Conservation (phyloP, 2,113 vertebrate species). For the Urocolius indicus region DNA sequence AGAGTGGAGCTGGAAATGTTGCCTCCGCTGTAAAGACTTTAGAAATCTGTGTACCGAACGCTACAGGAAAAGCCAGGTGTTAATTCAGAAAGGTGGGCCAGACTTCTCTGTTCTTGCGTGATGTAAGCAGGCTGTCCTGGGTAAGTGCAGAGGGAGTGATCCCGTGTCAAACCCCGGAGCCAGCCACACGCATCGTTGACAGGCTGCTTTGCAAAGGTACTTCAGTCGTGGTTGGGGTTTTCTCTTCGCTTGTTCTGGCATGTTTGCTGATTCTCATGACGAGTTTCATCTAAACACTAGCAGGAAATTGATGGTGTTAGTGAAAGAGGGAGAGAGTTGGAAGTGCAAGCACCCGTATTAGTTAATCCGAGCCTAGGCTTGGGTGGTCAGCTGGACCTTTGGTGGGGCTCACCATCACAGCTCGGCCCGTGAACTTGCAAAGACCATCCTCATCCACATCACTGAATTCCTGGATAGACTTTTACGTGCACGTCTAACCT, state of each 20-base stretch:
- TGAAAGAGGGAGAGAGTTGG: neutral
- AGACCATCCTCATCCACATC: neutral
- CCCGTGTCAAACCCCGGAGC: neutral
- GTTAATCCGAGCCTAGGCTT: neutral
- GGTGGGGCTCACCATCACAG: neutral
- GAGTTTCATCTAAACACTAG: neutral
- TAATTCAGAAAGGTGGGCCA: neutral
- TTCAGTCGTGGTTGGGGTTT: neutral
- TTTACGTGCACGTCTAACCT: neutral
- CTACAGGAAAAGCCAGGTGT: neutral
- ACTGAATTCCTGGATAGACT: neutral
- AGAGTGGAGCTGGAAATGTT: neutral
- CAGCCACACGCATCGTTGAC: accelerated
- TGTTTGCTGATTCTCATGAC: neutral
- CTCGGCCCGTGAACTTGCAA: neutral
- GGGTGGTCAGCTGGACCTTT: neutral
- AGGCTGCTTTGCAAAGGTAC: neutral
- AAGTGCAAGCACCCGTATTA: neutral
- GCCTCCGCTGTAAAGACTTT: neutral
- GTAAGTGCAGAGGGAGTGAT: neutral
- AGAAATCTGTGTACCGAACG: neutral
- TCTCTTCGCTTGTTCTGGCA: neutral
- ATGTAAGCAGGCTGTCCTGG: neutral
- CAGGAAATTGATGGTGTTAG: neutral
- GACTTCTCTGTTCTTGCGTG: neutral